Conservation (phyloP, 1,140 invertebrate species). For the Diabrotica virgifera region DNA sequence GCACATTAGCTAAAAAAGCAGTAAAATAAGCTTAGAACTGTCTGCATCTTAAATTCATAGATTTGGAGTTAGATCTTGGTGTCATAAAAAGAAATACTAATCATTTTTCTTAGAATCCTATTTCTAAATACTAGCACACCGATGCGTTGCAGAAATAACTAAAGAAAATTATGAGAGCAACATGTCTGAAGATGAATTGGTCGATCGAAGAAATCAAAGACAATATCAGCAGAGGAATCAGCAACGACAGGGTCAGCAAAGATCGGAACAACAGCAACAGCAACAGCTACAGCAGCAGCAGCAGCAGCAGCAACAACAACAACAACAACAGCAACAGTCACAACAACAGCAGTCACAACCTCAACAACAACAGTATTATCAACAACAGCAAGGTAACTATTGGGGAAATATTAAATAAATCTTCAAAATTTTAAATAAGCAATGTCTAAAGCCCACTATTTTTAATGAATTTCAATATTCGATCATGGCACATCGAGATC, state of each 20-base stretch:
- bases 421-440: background rate
- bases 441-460: no score
- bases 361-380: conserved; percentile 34
- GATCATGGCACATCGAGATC: no score
- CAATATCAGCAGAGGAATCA: conserved; percentile 55
- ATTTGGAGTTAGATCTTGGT: conserved; percentile 32
- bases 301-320: conserved; percentile 38
- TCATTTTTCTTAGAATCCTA: conserved; percentile 37
- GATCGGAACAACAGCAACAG: conserved; percentile 44
- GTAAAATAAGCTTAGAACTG: conserved; percentile 7
- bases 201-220: conserved; percentile 48
- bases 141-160: conserved; percentile 79
- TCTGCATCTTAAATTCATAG: conserved; percentile 11
- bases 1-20: background rate
- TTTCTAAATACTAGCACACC: conserved; percentile 44
- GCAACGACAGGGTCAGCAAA: conserved; percentile 50
- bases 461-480: no score
- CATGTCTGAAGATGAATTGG: conserved; percentile 54
- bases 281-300: conserved; percentile 30
- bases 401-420: background rate
- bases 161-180: conserved; percentile 70
- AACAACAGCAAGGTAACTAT: conserved; percentile 32
- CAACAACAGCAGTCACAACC: conserved; percentile 36
- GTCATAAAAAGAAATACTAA: conserved; percentile 39
- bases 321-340: conserved; percentile 27